Evolutionary conservation across 2,888 invertebrate species (phyloP).

Genomic region (Drosophila demipolita): DNA sequence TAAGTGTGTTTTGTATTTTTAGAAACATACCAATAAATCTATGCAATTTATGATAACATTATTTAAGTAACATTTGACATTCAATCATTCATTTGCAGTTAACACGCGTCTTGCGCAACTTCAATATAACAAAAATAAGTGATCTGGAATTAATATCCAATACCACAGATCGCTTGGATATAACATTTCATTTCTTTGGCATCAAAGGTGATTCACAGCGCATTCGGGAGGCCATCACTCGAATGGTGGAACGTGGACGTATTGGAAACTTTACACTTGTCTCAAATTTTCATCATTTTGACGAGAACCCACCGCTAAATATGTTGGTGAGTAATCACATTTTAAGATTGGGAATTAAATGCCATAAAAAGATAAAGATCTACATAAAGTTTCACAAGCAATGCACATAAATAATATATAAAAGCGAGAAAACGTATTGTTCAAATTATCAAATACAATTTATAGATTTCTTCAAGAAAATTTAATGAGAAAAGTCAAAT

Average conservation of each 20-base stretch:
- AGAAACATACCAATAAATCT: background rate
- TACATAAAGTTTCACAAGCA: background rate
- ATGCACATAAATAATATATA: background rate
- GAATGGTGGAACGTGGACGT: conserved; percentile 87
- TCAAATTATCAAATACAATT: background rate
- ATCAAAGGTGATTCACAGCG: conserved; percentile 84
- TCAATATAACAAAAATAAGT: conserved; percentile 89
- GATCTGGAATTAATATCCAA: conserved; percentile 88
- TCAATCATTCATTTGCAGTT: conserved; percentile 85
- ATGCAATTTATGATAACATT: background rate
- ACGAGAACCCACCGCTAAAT: conserved; percentile 90
- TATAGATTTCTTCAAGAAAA: background rate
- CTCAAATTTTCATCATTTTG: conserved; percentile 89
- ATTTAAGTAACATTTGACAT: conserved; percentile 3
- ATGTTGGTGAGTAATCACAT: conserved; percentile 87
- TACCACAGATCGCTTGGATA: conserved; percentile 86
- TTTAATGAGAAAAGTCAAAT: background rate
- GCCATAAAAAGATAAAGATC: background rate
- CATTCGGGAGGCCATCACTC: conserved; percentile 86
- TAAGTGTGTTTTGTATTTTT: conserved; percentile 6
- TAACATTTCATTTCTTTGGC: conserved; percentile 86
- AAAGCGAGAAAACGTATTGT: background rate
- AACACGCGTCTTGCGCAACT: conserved; percentile 87
- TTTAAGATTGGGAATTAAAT: background rate
- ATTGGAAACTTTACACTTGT: conserved; percentile 87